These are phyloP conservation scores for Danio aesculapii DNA, from an alignment of 2,797 vertebrate species.

Conservation along the genomic window DNA sequence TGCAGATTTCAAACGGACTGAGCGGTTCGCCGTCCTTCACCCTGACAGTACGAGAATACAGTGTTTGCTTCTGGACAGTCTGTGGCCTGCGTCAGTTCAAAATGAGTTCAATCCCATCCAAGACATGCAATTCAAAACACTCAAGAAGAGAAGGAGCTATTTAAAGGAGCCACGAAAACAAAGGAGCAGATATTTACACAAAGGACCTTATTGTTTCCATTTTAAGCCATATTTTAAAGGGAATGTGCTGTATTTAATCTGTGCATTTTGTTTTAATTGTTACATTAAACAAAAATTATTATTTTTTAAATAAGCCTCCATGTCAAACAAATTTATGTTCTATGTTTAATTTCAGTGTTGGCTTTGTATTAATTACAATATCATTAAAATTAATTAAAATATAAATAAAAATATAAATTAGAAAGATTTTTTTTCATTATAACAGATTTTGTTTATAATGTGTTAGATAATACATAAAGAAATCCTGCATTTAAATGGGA, in stretches of 20 bases:
- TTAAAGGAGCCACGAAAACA: not conserved
- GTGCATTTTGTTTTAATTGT: not conserved
- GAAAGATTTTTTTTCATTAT: not conserved
- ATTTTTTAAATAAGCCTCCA: no score
- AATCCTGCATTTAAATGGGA: not conserved
- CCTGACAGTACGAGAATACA: slow-evolving; percentile 26
- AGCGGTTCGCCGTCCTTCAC: slow-evolving; percentile 58
- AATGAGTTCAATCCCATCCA: slow-evolving; percentile 27
- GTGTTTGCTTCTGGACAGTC: slow-evolving; percentile 29
- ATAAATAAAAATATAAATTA: not conserved
- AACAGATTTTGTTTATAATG: not conserved
- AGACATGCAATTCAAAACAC: slow-evolving; percentile 7
- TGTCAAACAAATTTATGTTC: no score
- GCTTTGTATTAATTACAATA: no score
- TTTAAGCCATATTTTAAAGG: not conserved
- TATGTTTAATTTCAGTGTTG: no score
- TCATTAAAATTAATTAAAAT: not conserved
- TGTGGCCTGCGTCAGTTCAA: slow-evolving; percentile 34
- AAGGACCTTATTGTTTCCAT: slow-evolving; percentile 12
- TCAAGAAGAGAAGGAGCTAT: not conserved
- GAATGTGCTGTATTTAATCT: not conserved
- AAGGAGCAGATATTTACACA: slow-evolving; percentile 2
- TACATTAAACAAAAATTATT: no score
- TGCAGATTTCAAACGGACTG: slow-evolving; percentile 65
- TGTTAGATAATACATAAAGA: not conserved